Base-by-base conservation (phyloP, 2,797 vertebrate species). In the Simalia tracyae region DNA sequence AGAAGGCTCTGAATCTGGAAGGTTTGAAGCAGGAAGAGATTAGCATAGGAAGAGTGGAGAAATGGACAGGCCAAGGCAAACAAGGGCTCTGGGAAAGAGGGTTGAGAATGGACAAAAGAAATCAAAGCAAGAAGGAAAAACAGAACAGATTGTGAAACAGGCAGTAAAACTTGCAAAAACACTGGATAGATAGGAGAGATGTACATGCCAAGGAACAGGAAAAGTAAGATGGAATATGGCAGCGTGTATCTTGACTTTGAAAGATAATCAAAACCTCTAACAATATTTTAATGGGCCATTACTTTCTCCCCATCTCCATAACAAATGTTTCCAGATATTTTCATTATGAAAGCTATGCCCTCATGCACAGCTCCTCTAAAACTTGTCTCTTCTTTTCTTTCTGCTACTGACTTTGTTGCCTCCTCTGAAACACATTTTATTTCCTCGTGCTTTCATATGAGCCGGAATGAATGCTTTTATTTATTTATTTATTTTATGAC, bases 391-490 rank as follows among this genome's bases (percentile, higher is more conserved):
- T 92, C 17, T 17, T 60, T 46, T 54, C 3, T 2, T 92, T 94
- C 95, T 94, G 91, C 91, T 72, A 63, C 91, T 92, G 87, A 93
- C 92, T 95, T 94, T 90, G 91, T 94, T 95, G 94, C 93, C 93
- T 94, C 95, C 94, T 95, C 93, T 89, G 92, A 95, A 90, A 89
- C 94, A 93, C 54, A 0, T 94, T 95, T 81, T 95, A 94, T 96
- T 96, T 95, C 95, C 94, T 91, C 76, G 0, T 94, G 95, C 95
- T 96, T 94, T 90, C 87, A 95, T 95, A 94, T 94, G 95, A 96
- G 94, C 93, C 92, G 93, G 93, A 95, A 95, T 95, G 95, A 95
- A 95, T 88, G 92, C 94, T 94, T 95, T 93, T 96, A 95, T 95
- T 36, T 36, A 36, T 36, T 97, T 97, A 95, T 97, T 97, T 95